Conservation (phyloP, 1,140 invertebrate species). For the Panagrolaimus sp. region DNA sequence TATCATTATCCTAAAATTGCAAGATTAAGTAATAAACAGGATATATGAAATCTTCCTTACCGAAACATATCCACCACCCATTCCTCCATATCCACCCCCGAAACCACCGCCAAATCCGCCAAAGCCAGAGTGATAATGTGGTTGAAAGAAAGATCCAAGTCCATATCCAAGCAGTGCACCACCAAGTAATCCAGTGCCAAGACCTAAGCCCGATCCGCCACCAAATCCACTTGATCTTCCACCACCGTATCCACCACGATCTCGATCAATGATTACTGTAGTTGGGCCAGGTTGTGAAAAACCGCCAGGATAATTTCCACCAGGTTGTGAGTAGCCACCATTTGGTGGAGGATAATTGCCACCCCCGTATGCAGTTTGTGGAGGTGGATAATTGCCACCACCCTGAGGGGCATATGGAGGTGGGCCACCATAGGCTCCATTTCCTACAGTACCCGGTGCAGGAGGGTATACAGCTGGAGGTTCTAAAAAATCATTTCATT, state of each 20-base stretch:
- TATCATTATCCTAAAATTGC: slow-evolving; percentile 40
- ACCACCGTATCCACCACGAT: slow-evolving; percentile 20
- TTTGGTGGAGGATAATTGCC: background rate
- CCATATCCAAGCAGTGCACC: slow-evolving; percentile 38
- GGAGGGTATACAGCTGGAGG: slow-evolving; percentile 39
- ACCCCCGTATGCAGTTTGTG: background rate
- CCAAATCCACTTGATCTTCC: slow-evolving; percentile 12
- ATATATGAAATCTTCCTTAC: slow-evolving; percentile 30
- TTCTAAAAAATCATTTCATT: slow-evolving; percentile 19
- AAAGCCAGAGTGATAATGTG: slow-evolving; percentile 29
- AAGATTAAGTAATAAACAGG: background rate
- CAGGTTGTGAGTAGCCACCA: background rate
- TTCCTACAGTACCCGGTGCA: slow-evolving; percentile 26
- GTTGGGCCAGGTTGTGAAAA: slow-evolving; percentile 15
- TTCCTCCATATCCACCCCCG: slow-evolving; percentile 18
- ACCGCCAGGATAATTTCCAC: slow-evolving; percentile 18
- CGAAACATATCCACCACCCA: slow-evolving; percentile 20
- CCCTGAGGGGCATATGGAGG: background rate
- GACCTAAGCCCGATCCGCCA: slow-evolving; percentile 26
- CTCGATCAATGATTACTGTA: slow-evolving; percentile 42
- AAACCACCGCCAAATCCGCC: slow-evolving; percentile 33
- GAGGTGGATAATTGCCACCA: background rate
- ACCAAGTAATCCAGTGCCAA: slow-evolving; percentile 29
- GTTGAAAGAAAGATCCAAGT: slow-evolving; percentile 40
- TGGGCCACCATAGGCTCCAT: background rate